Percentiles rank a stretch among this genome's conserved stretches.
phyloP scores from a whole-genome alignment of 2,797 vertebrate species.

The Melanotaenia boesemani region DNA sequence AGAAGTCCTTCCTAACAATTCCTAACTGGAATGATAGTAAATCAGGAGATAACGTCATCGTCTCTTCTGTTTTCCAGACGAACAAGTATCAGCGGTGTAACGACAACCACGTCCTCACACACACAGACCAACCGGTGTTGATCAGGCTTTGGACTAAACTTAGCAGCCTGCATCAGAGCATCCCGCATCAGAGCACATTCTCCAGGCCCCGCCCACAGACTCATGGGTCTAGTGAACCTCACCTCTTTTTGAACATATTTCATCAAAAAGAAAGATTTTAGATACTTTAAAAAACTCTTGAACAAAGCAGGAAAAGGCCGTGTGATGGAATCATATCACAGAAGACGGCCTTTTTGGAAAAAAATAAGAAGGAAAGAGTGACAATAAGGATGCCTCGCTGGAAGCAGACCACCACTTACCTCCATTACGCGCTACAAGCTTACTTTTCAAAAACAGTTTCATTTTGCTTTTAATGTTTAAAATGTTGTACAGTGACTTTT shows the following conservation, averaged over 20 bases:
- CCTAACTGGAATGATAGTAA: too few species aligned
- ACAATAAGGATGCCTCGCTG: conserved; percentile 19
- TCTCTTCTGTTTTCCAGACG: conserved; percentile 85
- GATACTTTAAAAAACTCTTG: conserved; percentile 48
- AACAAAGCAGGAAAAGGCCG: conserved; percentile 18
- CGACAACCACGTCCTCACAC: conserved; percentile 1
- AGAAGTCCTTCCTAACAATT: neutral
- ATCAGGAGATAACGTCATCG: neutral
- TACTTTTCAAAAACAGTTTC: conserved; percentile 34
- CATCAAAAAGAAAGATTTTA: conserved; percentile 43
- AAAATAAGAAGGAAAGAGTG: conserved; percentile 36
- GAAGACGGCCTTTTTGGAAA: neutral
- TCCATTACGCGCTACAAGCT: conserved; percentile 57
- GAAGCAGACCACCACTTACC: conserved; percentile 64
- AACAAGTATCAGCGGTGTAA: conserved; percentile 96
- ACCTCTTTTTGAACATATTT: conserved; percentile 49
- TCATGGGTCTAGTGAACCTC: conserved; percentile 20
- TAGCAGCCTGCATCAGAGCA: conserved; percentile 43
- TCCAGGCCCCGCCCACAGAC: conserved; percentile 18
- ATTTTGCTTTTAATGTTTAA: conserved; percentile 22
- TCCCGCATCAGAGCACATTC: conserved; percentile 57
- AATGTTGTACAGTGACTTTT: conserved; percentile 43
- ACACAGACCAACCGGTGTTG: conserved; percentile 2
- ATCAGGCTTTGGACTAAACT: conserved; percentile 46
- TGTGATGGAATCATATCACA: neutral